These are phyloP conservation scores for Hipparchia sbordonii DNA, from an alignment of 2,888 invertebrate species.

Conservation along the genomic window DNA sequence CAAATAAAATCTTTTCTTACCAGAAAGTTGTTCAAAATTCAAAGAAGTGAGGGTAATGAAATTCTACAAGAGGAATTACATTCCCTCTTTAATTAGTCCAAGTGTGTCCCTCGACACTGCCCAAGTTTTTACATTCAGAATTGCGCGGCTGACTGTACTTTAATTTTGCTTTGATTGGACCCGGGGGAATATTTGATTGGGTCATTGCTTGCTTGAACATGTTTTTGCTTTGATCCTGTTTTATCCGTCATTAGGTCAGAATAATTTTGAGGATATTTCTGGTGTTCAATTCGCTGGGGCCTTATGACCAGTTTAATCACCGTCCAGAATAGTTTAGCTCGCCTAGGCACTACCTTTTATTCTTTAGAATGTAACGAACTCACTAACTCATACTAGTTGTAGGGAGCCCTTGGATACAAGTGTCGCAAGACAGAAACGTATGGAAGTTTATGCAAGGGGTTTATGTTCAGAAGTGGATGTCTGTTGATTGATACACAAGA, in stretches of 20 bases:
- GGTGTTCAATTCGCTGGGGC: no score
- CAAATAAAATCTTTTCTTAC: conserved; percentile 11
- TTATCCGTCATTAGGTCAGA: not conserved
- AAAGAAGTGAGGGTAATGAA: conserved; percentile 20
- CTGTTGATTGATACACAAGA: no score
- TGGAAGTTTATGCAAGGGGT: no score
- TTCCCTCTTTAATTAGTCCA: conserved; percentile 32
- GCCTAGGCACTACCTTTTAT: no score
- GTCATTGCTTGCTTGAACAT: conserved; percentile 15
- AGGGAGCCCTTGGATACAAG: no score
- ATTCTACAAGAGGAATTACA: conserved; percentile 31
- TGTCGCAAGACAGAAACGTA: no score
- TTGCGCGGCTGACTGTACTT: conserved; percentile 24
- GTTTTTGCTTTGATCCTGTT: conserved; percentile 11
- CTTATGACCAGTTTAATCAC: no score
- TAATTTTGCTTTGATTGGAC: conserved; percentile 34
- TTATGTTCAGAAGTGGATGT: no score
- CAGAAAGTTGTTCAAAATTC: conserved; percentile 15
- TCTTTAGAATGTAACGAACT: no score
- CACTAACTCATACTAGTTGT: no score
- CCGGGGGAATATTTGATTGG: conserved; percentile 25
- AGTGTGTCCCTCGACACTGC: conserved; percentile 23
- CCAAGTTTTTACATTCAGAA: conserved; percentile 33
- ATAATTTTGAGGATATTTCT: not conserved
- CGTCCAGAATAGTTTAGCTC: no score